Base-by-base conservation (phyloP, 1,140 invertebrate species). In the Leptestheria dahalacensis region DNA sequence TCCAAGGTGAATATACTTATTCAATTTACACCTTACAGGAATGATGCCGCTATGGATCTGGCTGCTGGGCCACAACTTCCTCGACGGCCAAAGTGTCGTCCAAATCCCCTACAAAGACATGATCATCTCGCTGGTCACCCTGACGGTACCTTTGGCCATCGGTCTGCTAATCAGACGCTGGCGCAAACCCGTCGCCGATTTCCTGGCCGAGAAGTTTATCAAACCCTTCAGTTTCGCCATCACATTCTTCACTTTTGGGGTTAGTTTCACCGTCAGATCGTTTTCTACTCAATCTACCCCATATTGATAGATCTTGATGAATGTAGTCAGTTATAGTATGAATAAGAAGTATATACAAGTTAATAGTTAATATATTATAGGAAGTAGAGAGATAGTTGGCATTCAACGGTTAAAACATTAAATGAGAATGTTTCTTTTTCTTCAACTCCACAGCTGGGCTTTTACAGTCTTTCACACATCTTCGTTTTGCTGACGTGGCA, bases 41-140 rank as follows among this genome's bases (percentile, higher is more conserved):
- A 86, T 94, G 74, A 94, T 98, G 79, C 93, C 93, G 0, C 69
- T 91, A 1, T 97, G 94, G 94, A 74, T 94, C 15, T 91, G 92
- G 67, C 88, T 90, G 0, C 75, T 97, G 20, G 47, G 46, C n/a
- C 92, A 91, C 0, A 78, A 76, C 63, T 74, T 82, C 23, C 82
- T 95, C n/a, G 87, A 90, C 66, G 72, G 77, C 1, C 75, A 79
- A 57, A 82, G 78, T 0, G 73, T 82, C 53, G 75, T 92, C 1
- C 71, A 69, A 26, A 82, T 96, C 23, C 94, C 94, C 0, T 96
- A 92, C 68, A 59, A 63, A 1, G 83, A 83, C 24, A 91, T 97
- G 56, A 79, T 82, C 0, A 75, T 70, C 1, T 82, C 88, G 63
- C 83, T 93, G 1, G 66, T 82, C 18, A 79, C 81, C 0, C 77